Conservation (phyloP, 2,888 invertebrate genomes). For the Ophion costatus region DNA sequence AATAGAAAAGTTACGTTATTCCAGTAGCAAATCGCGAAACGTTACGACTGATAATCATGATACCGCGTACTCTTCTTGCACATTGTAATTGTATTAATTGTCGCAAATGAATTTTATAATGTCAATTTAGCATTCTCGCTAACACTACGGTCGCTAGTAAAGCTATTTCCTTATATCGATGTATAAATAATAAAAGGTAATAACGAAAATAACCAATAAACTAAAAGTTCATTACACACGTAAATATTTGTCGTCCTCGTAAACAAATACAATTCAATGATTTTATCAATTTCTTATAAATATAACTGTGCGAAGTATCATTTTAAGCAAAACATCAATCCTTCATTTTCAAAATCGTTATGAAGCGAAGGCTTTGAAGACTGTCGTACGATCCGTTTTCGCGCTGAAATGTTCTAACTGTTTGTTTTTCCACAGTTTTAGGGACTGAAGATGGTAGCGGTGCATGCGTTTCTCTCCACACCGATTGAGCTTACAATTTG, state of each 20-base stretch:
- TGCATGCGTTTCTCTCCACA: conserved; percentile 21
- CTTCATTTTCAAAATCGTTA: not conserved
- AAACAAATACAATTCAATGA: not conserved
- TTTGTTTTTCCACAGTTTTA: conserved; percentile 51
- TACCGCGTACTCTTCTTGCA: no score
- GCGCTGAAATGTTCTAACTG: conserved; percentile 11
- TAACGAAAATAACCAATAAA: no score
- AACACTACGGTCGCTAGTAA: no score
- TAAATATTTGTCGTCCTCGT: not conserved
- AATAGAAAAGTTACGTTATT: no score
- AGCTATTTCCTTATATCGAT: no score
- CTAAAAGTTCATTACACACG: no score
- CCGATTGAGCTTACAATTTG: conserved; percentile 74
- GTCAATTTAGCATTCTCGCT: no score
- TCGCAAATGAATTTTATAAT: no score
- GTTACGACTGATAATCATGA: no score
- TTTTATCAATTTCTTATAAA: not conserved
- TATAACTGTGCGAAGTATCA: not conserved
- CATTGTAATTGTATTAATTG: no score
- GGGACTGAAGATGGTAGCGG: conserved; percentile 1
- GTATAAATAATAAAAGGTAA: no score
- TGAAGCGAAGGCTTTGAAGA: not conserved
- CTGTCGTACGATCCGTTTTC: not conserved
- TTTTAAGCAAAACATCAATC: not conserved
- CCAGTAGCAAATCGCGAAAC: no score